Percentiles rank a stretch among this genome's conserved stretches.
phyloP scores from a whole-genome alignment of 1,140 invertebrate species.

The Macrotrachela quadricornifera region DNA sequence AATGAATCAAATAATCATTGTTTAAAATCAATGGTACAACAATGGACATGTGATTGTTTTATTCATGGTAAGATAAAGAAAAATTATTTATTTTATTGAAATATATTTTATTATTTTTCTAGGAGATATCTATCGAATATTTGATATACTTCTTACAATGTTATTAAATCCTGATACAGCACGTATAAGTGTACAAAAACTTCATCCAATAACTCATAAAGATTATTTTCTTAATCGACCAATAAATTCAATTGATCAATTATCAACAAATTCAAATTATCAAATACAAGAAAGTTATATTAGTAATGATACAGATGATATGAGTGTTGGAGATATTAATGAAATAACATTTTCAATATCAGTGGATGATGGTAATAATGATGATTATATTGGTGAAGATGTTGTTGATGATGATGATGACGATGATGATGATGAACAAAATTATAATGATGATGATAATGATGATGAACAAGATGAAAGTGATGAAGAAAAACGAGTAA shows the following conservation, averaged over 20 bases:
- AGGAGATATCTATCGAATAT: conserved; percentile 51
- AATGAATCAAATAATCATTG: conserved; percentile 30
- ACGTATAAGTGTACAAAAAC: conserved; percentile 26
- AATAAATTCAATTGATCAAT: neutral
- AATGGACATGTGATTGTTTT: conserved; percentile 45
- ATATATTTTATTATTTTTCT: too few relatives aligned
- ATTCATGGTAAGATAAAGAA: conserved; percentile 50
- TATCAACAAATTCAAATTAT: neutral
- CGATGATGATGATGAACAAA: conserved; percentile 10
- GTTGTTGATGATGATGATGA: conserved; percentile 8
- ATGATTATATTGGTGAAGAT: neutral
- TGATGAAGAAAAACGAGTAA: neutral
- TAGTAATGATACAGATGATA: too few relatives aligned
- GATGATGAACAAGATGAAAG: neutral
- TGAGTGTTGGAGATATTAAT: too few relatives aligned
- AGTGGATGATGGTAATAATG: conserved; percentile 37
- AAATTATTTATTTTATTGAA: too few relatives aligned
- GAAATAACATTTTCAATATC: conserved; percentile 14
- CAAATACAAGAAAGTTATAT: too few relatives aligned
- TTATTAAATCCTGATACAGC: conserved; percentile 58
- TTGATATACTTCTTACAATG: conserved; percentile 55
- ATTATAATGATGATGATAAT: neutral
- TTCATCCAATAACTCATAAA: neutral
- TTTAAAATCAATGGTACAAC: conserved; percentile 45
- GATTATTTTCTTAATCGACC: neutral